These are phyloP conservation scores for Pristionchus pacificus DNA, from an alignment of 1,140 invertebrate species.

Conservation along the genomic window DNA sequence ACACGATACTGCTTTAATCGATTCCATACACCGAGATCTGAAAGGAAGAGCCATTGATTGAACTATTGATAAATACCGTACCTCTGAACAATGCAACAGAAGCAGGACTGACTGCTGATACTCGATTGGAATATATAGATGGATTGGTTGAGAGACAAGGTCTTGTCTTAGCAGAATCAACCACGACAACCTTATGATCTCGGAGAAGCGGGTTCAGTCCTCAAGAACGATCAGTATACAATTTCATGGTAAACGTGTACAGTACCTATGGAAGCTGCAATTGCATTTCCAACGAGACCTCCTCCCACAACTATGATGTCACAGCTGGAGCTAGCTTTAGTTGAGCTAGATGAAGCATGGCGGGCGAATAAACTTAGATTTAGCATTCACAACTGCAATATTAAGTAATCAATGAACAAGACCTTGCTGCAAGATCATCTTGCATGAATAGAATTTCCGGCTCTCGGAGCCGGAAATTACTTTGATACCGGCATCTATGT, in stretches of 20 bases:
- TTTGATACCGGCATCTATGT: no score
- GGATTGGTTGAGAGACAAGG: neutral
- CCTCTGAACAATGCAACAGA: slow-evolving; percentile 34
- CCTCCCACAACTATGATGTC: slow-evolving; percentile 36
- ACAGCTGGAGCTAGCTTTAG: slow-evolving; percentile 22
- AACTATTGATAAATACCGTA: slow-evolving; percentile 12
- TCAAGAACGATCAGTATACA: no score
- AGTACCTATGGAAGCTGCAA: slow-evolving; percentile 29
- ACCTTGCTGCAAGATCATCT: no score
- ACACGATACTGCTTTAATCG: slow-evolving; percentile 24
- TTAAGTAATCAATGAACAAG: no score
- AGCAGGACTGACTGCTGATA: slow-evolving; percentile 37
- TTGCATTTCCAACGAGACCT: slow-evolving; percentile 65
- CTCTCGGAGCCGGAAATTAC: no score
- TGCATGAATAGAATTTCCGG: no score
- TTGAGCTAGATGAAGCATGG: neutral
- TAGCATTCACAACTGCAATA: no score
- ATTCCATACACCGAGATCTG: slow-evolving; percentile 36
- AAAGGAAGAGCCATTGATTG: slow-evolving; percentile 15
- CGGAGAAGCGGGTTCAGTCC: no score
- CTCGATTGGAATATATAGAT: slow-evolving; percentile 31
- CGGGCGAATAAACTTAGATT: no score
- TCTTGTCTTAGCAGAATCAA: neutral
- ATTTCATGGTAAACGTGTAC: neutral
- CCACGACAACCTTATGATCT: neutral